Evolutionary conservation across 1,140 invertebrate species (phyloP).

Genomic region (Yoshiicerus persimilis): DNA sequence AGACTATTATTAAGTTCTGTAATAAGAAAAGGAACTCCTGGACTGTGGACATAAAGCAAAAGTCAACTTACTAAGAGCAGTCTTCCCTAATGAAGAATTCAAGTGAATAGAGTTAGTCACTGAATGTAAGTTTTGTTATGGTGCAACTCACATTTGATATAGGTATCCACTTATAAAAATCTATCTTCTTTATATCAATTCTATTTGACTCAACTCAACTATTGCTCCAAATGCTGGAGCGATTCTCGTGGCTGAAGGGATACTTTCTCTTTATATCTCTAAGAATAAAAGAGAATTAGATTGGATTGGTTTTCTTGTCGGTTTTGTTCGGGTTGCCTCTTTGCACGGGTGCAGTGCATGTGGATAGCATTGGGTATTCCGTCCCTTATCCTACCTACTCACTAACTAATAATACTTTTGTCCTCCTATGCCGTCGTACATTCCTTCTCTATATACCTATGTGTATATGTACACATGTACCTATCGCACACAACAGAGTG

Average conservation of each 20-base stretch:
- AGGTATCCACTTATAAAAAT: background rate
- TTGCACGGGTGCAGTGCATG: constrained; percentile 13
- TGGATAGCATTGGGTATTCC: constrained; percentile 4
- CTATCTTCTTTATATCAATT: background rate
- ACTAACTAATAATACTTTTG: background rate
- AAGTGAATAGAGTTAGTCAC: constrained; percentile 27
- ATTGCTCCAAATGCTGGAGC: too few relatives aligned
- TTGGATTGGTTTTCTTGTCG: constrained; percentile 21
- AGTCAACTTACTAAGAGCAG: constrained; percentile 3
- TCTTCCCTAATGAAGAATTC: constrained; percentile 32
- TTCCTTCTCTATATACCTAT: background rate
- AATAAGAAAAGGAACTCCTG: constrained; percentile 22
- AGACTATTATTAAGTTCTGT: constrained; percentile 23
- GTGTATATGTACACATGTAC: background rate
- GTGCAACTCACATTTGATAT: background rate
- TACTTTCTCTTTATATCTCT: constrained; percentile 6
- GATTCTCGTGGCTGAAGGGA: too few relatives aligned
- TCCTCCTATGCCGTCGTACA: background rate
- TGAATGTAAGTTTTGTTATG: constrained; percentile 7
- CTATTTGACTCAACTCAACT: too few relatives aligned
- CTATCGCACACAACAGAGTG: background rate
- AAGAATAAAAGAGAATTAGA: constrained; percentile 21
- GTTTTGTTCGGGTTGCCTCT: constrained; percentile 7
- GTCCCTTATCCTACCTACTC: background rate
- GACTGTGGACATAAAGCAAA: constrained; percentile 22